Evolutionary conservation across 2,888 invertebrate species (phyloP).

Genomic region (Drosophila anomelani): DNA sequence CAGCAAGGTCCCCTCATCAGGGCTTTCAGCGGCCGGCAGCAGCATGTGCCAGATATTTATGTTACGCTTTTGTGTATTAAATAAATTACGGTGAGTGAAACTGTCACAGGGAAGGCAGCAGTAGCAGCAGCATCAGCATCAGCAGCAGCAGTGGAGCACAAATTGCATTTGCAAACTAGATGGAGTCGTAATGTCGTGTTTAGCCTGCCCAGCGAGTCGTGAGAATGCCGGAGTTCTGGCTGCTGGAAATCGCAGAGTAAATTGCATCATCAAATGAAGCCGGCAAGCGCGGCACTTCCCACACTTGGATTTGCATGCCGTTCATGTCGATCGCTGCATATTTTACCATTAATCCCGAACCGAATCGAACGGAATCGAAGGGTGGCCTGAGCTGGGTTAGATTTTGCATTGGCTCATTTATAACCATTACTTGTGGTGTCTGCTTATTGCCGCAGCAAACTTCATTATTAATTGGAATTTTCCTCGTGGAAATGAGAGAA

Average conservation of each 20-base stretch:
- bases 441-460: conserved; percentile 2
- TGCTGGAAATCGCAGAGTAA: conserved; percentile 28
- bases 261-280: conserved; percentile 33
- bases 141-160: conserved; percentile 22
- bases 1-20: conserved; percentile 22
- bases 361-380: conserved; percentile 7
- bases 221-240: conserved; percentile 4
- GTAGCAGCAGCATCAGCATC: background rate
- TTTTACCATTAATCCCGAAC: conserved; percentile 33
- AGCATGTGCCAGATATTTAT: conserved; percentile 48
- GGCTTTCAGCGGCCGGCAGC: conserved; percentile 21
- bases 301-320: conserved; percentile 17
- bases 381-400: conserved; percentile 3
- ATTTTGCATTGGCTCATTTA: conserved; percentile 16
- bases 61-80: conserved; percentile 41
- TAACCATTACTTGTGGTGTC: conserved; percentile 21
- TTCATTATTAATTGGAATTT: conserved; percentile 13
- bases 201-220: conserved; percentile 28
- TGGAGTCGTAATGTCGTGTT: conserved; percentile 36
- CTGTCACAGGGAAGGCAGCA: conserved; percentile 2
- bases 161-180: conserved; percentile 54
- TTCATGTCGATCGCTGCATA: conserved; percentile 33
- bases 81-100: conserved; percentile 47
- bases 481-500: background rate
- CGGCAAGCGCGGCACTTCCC: conserved; percentile 22